These are phyloP conservation scores for Drosophila trapezifrons DNA, from an alignment of 1,140 invertebrate species.

Conservation along the genomic window DNA sequence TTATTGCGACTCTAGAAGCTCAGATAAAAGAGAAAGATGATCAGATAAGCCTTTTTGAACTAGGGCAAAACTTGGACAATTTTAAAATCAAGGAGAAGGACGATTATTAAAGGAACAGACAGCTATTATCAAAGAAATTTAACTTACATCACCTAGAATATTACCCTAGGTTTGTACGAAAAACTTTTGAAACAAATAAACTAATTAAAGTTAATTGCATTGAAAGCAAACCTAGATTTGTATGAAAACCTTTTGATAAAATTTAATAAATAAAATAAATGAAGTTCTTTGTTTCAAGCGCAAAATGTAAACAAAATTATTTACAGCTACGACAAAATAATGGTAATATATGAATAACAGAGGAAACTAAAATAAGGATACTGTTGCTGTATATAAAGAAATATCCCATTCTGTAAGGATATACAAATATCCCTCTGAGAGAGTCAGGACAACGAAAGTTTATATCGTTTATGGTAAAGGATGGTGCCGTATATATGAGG, in stretches of 20 bases:
- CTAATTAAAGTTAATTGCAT: too few species aligned
- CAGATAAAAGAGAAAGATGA: conserved; percentile 7
- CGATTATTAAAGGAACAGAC: neutral
- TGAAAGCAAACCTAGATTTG: too few species aligned
- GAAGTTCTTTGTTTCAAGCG: too few species aligned
- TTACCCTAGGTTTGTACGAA: neutral
- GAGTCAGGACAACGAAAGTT: neutral
- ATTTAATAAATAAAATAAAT: too few species aligned
- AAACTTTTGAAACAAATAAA: neutral
- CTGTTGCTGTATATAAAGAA: neutral
- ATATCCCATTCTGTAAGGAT: neutral
- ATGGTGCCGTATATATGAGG: neutral
- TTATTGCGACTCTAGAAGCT: neutral
- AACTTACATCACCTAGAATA: neutral
- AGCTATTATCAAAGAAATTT: neutral
- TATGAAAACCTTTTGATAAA: too few species aligned
- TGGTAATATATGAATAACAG: too few species aligned
- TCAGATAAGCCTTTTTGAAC: neutral
- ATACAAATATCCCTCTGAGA: neutral
- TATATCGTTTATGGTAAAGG: neutral
- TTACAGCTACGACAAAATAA: too few species aligned
- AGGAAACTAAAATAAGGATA: too few species aligned
- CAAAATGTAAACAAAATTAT: too few species aligned
- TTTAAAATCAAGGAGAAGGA: conserved; percentile 9
- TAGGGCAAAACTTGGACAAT: neutral